Evolutionary conservation across 2,797 vertebrate species (phyloP).

Genomic region (Typhlichthys subterraneus): DNA sequence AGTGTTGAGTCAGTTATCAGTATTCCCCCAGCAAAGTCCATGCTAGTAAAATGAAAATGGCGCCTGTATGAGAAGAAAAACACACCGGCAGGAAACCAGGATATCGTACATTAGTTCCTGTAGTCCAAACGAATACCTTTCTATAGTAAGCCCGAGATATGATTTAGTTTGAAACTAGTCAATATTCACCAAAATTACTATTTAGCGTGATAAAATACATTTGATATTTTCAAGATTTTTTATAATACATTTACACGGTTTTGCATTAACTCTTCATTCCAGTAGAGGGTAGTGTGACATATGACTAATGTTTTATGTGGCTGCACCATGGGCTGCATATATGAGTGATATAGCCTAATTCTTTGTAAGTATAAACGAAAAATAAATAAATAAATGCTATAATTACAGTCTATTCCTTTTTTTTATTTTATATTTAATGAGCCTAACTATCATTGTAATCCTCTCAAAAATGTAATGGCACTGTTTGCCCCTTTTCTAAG

Average conservation of each 20-base stretch:
- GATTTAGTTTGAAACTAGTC: neutral
- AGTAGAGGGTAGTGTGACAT: slow-evolving; percentile 45
- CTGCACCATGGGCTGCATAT: too few relatives aligned
- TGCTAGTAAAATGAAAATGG: neutral
- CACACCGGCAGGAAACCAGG: slow-evolving; percentile 51
- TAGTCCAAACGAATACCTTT: neutral
- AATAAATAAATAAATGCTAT: too few relatives aligned
- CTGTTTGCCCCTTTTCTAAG: too few relatives aligned
- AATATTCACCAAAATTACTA: neutral
- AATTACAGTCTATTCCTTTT: too few relatives aligned
- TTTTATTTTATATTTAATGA: too few relatives aligned
- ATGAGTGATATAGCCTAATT: too few relatives aligned
- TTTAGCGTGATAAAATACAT: neutral
- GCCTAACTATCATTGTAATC: too few relatives aligned
- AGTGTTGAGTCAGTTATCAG: neutral
- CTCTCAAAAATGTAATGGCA: too few relatives aligned
- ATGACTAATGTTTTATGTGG: neutral
- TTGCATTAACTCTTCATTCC: slow-evolving; percentile 14
- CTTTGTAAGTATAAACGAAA: too few relatives aligned
- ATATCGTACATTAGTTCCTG: slow-evolving; percentile 44
- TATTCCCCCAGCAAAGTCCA: too few relatives aligned
- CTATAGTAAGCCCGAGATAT: neutral
- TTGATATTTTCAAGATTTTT: neutral
- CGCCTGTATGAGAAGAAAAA: slow-evolving; percentile 43
- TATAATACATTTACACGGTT: neutral